Conservation (phyloP, 2,888 invertebrate species). For the Eurytoma californica region DNA sequence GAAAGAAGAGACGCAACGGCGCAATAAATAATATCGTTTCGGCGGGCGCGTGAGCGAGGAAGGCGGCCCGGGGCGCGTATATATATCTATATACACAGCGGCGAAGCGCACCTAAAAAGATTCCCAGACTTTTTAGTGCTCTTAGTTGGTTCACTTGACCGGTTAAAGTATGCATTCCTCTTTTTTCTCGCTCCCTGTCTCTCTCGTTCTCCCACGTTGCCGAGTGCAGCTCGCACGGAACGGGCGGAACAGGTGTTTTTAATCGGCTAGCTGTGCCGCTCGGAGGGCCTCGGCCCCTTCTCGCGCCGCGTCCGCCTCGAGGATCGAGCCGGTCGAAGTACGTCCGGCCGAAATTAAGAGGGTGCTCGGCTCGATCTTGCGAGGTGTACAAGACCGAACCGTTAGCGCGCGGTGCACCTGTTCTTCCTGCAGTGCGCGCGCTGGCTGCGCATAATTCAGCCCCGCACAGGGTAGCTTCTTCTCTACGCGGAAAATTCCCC, state of each 20-base stretch:
- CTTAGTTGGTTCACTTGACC: constrained; percentile 28
- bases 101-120: constrained; percentile 22
- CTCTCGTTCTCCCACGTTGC: not conserved
- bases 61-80: too few species aligned
- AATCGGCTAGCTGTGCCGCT: constrained; percentile 30
- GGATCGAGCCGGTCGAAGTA: not conserved
- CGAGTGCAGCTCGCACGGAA: constrained; percentile 2
- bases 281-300: constrained; percentile 4
- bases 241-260: constrained; percentile 48
- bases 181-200: not conserved
- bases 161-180: constrained; percentile 31
- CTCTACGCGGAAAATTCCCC: not conserved
- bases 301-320: not conserved
- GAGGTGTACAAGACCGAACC: not conserved
- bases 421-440: not conserved
- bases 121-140: constrained; percentile 42
- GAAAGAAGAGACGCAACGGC: not conserved
- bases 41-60: not conserved
- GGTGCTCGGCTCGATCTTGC: not conserved
- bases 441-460: not conserved
- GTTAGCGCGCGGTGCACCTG: not conserved
- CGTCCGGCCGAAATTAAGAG: constrained; percentile 26
- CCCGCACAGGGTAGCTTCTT: not conserved
- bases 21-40: not conserved
- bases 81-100: not conserved